Percentiles rank a stretch among this genome's conserved stretches.
Evolutionary conservation across 2,888 invertebrate species (phyloP).

Genomic region (Marasmarcha lunaedactyla): DNA sequence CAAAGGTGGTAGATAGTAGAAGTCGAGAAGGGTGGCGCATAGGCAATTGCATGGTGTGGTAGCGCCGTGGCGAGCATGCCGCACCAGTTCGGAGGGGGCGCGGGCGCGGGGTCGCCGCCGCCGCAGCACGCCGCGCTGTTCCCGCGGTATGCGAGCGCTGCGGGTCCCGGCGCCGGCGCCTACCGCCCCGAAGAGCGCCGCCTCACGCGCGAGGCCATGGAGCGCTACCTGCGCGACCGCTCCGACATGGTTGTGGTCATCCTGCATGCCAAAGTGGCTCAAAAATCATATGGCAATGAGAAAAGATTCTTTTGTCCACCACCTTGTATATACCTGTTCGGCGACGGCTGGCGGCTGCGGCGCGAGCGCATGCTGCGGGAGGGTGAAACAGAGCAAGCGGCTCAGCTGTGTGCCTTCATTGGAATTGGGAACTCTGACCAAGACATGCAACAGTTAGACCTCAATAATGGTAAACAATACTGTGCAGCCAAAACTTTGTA

Average conservation of each 20-base stretch:
- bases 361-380: slow-evolving; percentile 93
- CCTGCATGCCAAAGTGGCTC: slow-evolving; percentile 98
- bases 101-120: slow-evolving; percentile 79
- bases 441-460: slow-evolving; percentile 98
- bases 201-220: slow-evolving; percentile 93
- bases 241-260: slow-evolving; percentile 97
- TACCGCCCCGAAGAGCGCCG: slow-evolving; percentile 85
- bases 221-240: slow-evolving; percentile 92
- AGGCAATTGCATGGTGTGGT: not conserved
- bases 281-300: slow-evolving; percentile 99
- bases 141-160: slow-evolving; percentile 73
- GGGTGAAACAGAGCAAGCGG: slow-evolving; percentile 89
- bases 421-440: slow-evolving; percentile 98
- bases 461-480: slow-evolving; percentile 98
- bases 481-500: slow-evolving; percentile 99
- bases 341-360: slow-evolving; percentile 97
- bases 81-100: slow-evolving; percentile 81
- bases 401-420: slow-evolving; percentile 98
- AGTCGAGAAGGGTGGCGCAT: slow-evolving; percentile 1
- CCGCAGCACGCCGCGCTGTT: slow-evolving; percentile 70
- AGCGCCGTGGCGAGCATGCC: slow-evolving; percentile 74
- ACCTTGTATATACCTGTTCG: slow-evolving; percentile 97
- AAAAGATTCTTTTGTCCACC: slow-evolving; percentile 99
- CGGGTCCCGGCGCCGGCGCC: slow-evolving; percentile 68
- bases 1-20: not conserved